Evolutionary conservation across 2,797 vertebrate genomes (phyloP), one percentile per base, ranked within the genome.

Genomic region (Loriculus beryllinus): DNA sequence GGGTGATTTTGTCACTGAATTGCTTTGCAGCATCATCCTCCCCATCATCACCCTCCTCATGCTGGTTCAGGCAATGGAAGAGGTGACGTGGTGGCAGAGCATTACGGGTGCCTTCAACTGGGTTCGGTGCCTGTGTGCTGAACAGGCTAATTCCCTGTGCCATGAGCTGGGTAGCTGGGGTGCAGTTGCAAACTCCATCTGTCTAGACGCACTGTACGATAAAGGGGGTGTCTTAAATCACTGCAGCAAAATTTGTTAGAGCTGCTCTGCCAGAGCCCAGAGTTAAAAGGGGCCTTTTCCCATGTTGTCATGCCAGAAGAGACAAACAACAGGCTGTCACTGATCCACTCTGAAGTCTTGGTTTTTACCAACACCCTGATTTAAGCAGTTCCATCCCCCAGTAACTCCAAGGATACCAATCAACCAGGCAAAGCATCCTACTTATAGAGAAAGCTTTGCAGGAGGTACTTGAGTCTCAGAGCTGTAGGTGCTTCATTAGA

Each of bases 211-310:
- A 17, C 92, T 84, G 49, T 42, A 84, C 86, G 83, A 86, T 88
- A 92, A 96, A 95, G 80, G 42, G 45, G 52, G 78, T 69, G 49
- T 39, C 74, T 82, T 75, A 64, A 95, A 79, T 42, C 54, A 65
- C 62, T 49, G 92, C 12, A 48, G 74, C 75, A 81, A 71, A 86
- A 69, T 47, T 72, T 62, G 29, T 92, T 78, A 68, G 69, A 71
- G 49, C 35, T 71, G 29, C 45, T 90, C 48, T 93, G 82, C 69
- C 83, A 90, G 52, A 90, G 47, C 15, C 67, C 3, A 2, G 48
- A 89, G 40, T 91, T 91, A 67, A 93, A 91, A 92, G 78, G 56
- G 45, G 49, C 52, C 64, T 85, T 93, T 91, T 85, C 72, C 76
- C 79, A 51, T 76, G 67, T 79, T 76, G 78, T 79, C 51, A 8